Percentiles rank a stretch among this genome's conserved stretches.
phyloP scores from a whole-genome alignment of 2,888 invertebrate genomes.

The Dryococelus australis region DNA sequence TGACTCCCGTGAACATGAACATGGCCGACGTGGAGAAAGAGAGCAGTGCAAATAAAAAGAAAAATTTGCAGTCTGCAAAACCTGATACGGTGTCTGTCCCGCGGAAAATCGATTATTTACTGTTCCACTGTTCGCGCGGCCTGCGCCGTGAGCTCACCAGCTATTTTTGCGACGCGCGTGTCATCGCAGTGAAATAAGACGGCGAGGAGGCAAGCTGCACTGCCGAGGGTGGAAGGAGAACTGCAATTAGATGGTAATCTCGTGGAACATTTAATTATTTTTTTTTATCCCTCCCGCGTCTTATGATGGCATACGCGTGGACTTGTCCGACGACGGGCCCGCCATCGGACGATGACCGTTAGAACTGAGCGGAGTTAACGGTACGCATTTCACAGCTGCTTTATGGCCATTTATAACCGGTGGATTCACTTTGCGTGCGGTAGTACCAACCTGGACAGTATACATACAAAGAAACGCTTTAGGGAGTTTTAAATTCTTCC shows the following conservation, averaged over 20 bases:
- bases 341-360: background rate
- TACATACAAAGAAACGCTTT: too few relatives aligned
- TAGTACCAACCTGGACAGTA: too few relatives aligned
- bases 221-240: background rate
- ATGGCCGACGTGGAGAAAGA: background rate
- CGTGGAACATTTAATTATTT: background rate
- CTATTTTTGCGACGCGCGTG: background rate
- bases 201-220: background rate
- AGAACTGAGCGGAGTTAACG: background rate
- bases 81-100: background rate
- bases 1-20: background rate
- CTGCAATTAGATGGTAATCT: background rate
- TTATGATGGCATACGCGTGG: background rate
- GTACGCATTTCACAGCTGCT: too few relatives aligned
- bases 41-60: background rate
- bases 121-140: background rate
- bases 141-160: background rate
- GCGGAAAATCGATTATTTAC: slow-evolving; percentile 16
- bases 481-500: too few relatives aligned
- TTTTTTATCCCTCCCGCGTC: background rate
- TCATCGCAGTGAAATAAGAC: background rate
- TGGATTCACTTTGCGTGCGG: too few relatives aligned
- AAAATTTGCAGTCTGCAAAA: background rate
- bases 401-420: too few relatives aligned
- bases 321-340: background rate